A percentile compares a stretch with the other conserved stretches of the same genome.
Conservation (phyloP, 2,797 vertebrate species). For the Ptychobarbus kaznakovi region DNA sequence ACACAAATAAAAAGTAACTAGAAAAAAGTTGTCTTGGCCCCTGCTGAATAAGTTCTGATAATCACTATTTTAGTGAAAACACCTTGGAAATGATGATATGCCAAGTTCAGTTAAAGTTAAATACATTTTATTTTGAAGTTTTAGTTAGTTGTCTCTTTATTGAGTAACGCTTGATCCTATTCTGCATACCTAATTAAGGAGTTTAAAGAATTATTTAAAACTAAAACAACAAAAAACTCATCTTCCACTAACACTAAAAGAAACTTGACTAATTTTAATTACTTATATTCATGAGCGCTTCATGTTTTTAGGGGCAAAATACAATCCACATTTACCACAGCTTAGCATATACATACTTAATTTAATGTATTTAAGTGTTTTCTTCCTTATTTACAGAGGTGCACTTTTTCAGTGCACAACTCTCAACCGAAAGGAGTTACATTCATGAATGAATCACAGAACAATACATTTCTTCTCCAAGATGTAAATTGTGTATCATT, state of each 20-base stretch:
- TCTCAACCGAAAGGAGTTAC: slow-evolving; percentile 1
- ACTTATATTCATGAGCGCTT: neutral
- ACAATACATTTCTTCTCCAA: neutral
- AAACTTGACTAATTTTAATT: neutral
- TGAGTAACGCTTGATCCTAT: neutral
- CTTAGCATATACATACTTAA: neutral
- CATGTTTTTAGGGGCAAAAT: neutral
- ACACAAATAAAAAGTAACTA: neutral
- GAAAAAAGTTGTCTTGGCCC: neutral
- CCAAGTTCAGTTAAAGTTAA: neutral
- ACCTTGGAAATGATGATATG: neutral
- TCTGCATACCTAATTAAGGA: neutral
- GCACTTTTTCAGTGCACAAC: neutral
- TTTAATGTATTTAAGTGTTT: neutral
- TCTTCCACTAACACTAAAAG: neutral
- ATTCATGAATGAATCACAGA: slow-evolving; percentile 24
- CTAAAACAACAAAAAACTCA: neutral
- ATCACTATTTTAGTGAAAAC: neutral
- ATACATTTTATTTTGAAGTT: neutral
- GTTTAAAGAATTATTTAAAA: neutral
- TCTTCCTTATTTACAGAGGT: neutral
- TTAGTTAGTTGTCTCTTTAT: neutral
- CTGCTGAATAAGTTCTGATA: neutral
- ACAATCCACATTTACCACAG: neutral
- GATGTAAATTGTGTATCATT: slow-evolving; percentile 15